Base-by-base conservation (phyloP, 2,113 vertebrate species). In the Pogona vitticeps region DNA sequence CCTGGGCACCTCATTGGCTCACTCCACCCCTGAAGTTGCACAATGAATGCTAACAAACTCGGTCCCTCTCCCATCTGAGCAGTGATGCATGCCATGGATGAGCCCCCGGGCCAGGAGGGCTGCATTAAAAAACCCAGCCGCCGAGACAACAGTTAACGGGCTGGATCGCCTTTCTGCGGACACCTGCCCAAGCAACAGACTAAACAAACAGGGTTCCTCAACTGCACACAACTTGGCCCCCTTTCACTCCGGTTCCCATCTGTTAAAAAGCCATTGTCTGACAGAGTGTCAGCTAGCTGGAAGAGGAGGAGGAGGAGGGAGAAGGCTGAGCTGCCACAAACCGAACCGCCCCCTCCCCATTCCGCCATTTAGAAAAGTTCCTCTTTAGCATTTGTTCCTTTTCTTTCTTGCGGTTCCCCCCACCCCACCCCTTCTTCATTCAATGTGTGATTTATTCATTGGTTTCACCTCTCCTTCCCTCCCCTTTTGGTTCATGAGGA, bases 381-480 rank as follows among this genome's bases (percentile, higher is more conserved):
- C 96, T 97, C 95, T 96, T 98, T 97, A 98, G 97, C 97, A 98
- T 98, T 98, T 98, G 46, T 15, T 21, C 97, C 96, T 95, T 96
- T 97, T 97, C 97, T 97, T 95, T 96, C 96, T 89, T 92, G 14
- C 23, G 21, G 96, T 97, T 97, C 1, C 21, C 21, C 21, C 33
- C 20, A 1, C 14, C 36, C 17, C 61, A 14, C 8, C 59, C 31
- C 10, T 23, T 80, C 80, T 75, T 65, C 63, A 46, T 97, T 97
- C 95, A 97, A 82, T n/a, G 97, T 95, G 96, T 99, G 98, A 99
- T 99, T 99, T 99, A 99, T 99, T 99, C 98, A 99, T 99, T 97
- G 98, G 97, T 98, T 98, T 98, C 97, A 97, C 96, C 97, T 97
- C 97, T 95, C 95, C 90, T 96, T 95, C 95, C 97, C 97, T 97